Conservation (phyloP, 2,888 invertebrate species). For the Platypus cylindrus region DNA sequence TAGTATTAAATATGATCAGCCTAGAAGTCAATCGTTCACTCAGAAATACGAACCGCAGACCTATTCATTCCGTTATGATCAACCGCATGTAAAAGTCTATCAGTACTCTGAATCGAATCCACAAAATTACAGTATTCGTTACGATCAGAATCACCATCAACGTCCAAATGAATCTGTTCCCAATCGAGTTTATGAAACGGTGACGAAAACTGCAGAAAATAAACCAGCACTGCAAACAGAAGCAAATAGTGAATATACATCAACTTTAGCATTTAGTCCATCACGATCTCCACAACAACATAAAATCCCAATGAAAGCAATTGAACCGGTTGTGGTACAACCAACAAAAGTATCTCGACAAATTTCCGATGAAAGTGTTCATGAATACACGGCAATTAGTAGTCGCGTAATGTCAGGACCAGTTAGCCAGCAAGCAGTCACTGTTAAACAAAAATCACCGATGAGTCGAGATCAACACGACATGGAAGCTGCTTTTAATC, state of each 20-base stretch:
- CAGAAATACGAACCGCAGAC: conserved; percentile 6
- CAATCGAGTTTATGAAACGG: neutral
- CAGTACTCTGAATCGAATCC: too few species aligned
- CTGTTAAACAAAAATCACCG: conserved; percentile 40
- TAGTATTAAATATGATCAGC: conserved; percentile 12
- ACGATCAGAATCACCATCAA: neutral
- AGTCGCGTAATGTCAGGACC: conserved; percentile 66
- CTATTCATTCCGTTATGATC: conserved; percentile 6
- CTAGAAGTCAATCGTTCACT: conserved; percentile 3
- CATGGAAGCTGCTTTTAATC: conserved; percentile 39
- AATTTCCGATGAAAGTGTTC: conserved; percentile 28
- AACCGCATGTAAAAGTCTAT: conserved; percentile 4
- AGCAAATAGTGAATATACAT: conserved; percentile 19
- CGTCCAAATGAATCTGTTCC: conserved; percentile 3
- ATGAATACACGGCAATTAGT: conserved; percentile 47
- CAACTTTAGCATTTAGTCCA: conserved; percentile 21
- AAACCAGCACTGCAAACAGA: neutral
- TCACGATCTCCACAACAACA: conserved; percentile 4
- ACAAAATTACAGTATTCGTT: conserved; percentile 1
- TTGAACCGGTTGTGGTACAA: conserved; percentile 14
- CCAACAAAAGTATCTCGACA: conserved; percentile 25
- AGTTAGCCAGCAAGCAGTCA: conserved; percentile 58
- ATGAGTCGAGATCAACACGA: conserved; percentile 46
- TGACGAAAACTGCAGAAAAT: neutral
- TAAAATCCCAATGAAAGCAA: conserved; percentile 12